Evolutionary conservation across 2,797 vertebrate genomes (phyloP).

Genomic region (Coregonus sp.): DNA sequence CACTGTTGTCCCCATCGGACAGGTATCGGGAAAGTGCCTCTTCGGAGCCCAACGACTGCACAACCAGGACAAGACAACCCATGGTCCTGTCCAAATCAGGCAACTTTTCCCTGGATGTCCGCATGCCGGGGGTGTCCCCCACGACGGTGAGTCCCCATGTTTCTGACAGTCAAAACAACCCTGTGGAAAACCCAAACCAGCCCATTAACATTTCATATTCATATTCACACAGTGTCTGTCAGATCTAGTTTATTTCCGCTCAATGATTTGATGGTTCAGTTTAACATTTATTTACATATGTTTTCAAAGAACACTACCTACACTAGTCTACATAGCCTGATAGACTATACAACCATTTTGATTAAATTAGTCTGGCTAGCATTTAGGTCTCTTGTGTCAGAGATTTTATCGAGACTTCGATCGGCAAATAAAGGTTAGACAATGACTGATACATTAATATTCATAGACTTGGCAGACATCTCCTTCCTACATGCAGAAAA

Average conservation of each 20-base stretch:
- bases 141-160: conserved; percentile 75
- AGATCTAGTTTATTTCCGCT: not conserved
- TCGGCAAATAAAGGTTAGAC: not conserved
- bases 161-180: conserved; percentile 11
- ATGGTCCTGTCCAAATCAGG: conserved; percentile 76
- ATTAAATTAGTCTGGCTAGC: not conserved
- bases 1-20: not conserved
- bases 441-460: not conserved
- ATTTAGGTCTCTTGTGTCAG: not conserved
- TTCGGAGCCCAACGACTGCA: conserved; percentile 80
- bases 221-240: not conserved
- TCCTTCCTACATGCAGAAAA: not conserved
- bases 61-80: conserved; percentile 70
- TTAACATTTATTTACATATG: not conserved
- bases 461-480: not conserved
- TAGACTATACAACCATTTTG: not conserved
- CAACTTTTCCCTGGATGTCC: conserved; percentile 87
- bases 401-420: not conserved
- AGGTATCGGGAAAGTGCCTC: conserved; percentile 82
- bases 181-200: not conserved
- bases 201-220: not conserved
- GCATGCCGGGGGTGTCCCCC: conserved; percentile 89
- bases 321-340: too few relatives aligned
- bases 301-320: not conserved
- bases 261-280: not conserved